Base-by-base conservation (phyloP, 2,797 vertebrate genomes). In the Lepidocolaptes lacrymiger region DNA sequence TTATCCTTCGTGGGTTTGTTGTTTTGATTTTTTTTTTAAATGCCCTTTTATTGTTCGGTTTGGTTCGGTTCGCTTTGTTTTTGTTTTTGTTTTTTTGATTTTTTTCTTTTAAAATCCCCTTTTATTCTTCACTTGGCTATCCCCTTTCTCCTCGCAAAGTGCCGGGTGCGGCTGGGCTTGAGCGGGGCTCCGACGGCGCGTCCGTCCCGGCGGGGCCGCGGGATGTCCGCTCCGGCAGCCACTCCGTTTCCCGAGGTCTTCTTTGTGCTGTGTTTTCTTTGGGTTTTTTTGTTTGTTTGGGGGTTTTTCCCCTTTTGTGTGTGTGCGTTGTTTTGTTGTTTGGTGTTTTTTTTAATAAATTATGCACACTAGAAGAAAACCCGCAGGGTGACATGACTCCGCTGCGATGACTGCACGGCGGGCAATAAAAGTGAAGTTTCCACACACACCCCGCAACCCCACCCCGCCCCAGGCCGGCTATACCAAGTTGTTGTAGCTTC, bases 401-500 rank as follows among this genome's bases (percentile, higher is more conserved):
- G 10, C 55, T 64, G 59, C 55, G 27, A 17, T 39, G 68, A 24
- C 39, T 49, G 30, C 59, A 19, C n/a, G 16, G 28, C 16, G 32
- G 46, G 8, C 43, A 56, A 12, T 39, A 67, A 79, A 64, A 30
- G n/a, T 54, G 15, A 52, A 77, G 46, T 69, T 55, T 41, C 2
- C 6, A 41, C 41, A 41, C 41, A 41, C 41, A 41, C 41, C 6
- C 41, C 41, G 14, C 39, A 41, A 14, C 39, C 39, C 39, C 41
- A 16, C 14, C 59, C 24, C 12, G 5, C 13, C 59, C 24, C 14
- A 17, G 37, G 44, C 20, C 49, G 5, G 24, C 48, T 95, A 93
- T 56, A 34, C 43, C 68, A 96, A 54, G 13, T 83, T 93, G 21
- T 83, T 39, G 72, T 96, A 96, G 84, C 91, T 96, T 16, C 93